These are phyloP conservation scores for Lordiphosa collinella DNA, from an alignment of 1,140 invertebrate species.

Conservation along the genomic window DNA sequence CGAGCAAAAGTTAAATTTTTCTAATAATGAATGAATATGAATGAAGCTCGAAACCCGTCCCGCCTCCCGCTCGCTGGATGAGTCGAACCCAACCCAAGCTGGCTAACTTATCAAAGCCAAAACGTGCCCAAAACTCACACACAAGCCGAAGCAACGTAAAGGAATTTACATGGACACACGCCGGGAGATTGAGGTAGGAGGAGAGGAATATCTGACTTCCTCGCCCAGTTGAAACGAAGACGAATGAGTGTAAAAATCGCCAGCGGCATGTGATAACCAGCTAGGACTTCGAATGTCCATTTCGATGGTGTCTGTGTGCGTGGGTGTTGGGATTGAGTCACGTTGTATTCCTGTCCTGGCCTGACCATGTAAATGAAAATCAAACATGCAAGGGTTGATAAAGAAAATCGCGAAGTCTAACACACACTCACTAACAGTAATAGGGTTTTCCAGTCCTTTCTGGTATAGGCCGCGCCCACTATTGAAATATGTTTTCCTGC, in stretches of 20 bases:
- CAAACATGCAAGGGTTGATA: slow-evolving; percentile 79
- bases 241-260: slow-evolving; percentile 76
- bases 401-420: slow-evolving; percentile 72
- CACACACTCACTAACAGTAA: slow-evolving; percentile 17
- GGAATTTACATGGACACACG: slow-evolving; percentile 64
- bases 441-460: slow-evolving; percentile 21
- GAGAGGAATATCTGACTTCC: slow-evolving; percentile 44
- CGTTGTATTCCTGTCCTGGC: slow-evolving; percentile 68
- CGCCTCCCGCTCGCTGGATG: background rate
- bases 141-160: slow-evolving; percentile 14
- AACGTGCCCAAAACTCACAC: slow-evolving; percentile 69
- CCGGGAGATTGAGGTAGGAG: slow-evolving; percentile 37
- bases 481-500: slow-evolving; percentile 71
- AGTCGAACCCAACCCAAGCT: slow-evolving; percentile 34
- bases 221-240: slow-evolving; percentile 75
- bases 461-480: slow-evolving; percentile 50
- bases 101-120: slow-evolving; percentile 69
- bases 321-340: slow-evolving; percentile 59
- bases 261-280: slow-evolving; percentile 73
- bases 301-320: slow-evolving; percentile 36
- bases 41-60: slow-evolving; percentile 41
- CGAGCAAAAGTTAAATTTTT: slow-evolving; percentile 67
- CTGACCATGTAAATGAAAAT: slow-evolving; percentile 78
- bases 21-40: slow-evolving; percentile 78
- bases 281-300: slow-evolving; percentile 73